Base-by-base conservation (phyloP, 1,140 invertebrate species). In the Halictus rubicundus region DNA sequence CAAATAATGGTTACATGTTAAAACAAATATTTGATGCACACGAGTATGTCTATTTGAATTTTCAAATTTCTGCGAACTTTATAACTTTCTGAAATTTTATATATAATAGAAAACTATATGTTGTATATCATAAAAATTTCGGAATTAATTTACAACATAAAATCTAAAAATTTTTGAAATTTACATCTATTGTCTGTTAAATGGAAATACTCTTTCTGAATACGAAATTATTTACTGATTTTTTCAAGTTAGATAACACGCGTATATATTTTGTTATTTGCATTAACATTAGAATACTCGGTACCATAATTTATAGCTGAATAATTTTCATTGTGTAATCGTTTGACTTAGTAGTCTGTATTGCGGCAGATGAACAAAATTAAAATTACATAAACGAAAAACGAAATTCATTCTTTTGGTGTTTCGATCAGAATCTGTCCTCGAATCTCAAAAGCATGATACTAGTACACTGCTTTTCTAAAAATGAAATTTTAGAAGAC, bases 291-390 rank as follows among this genome's bases (percentile, higher is more conserved):
- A 73, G 64, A 52, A 39, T 83, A 73, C 71, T 72, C 66, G 46
- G 70, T 80, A 84, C 76, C 78, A 87, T 85, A 73, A 79, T 83
- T 87, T 61, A 85, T 77, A 85, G 88, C 88, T 88, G 89, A 91
- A 92, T 90, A 92, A 91, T 89, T 87, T 88, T 88, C 70, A 89
- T 90, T 87, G 89, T 88, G 90, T 91, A 90, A 87, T 86, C 78
- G 88, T 88, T 84, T 90, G 85, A 89, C 89, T 89, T 88, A 88
- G 89, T 90, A 89, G 89, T 91, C 88, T 85, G 87, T 89, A 88
- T 90, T 88, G 86, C 89, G 89, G 91, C 91, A 90, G 91, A 92
- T 92, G 89, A 92, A 92, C 91, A 92, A 92, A 92, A 92, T 92
- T 92, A 92, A 92, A 92, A 92, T 92, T 92, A 92, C 87, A 87